These are phyloP conservation scores for Cyprinodon tularosa DNA, from an alignment of 2,113 vertebrate genomes.

Conservation along the genomic window DNA sequence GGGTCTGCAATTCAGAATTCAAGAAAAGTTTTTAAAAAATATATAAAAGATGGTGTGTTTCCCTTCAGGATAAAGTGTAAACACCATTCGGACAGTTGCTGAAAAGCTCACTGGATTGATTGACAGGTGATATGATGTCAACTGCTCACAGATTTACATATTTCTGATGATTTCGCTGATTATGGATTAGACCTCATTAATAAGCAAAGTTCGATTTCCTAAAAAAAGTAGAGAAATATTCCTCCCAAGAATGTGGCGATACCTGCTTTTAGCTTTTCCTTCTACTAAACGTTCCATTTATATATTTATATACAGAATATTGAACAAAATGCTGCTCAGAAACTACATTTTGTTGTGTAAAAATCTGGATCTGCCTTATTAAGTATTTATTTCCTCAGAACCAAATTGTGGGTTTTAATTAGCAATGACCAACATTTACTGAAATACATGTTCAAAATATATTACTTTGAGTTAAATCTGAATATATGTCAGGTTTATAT, in stretches of 20 bases:
- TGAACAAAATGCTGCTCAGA: not conserved
- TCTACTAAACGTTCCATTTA: not conserved
- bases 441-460: no score
- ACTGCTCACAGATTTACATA: not conserved
- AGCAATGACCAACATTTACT: not conserved
- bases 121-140: no score
- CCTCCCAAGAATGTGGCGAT: no score
- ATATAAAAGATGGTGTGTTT: no score
- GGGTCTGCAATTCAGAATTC: no score
- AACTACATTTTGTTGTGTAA: not conserved
- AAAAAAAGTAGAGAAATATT: no score
- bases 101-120: no score
- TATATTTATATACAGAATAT: not conserved
- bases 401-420: not conserved
- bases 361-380: not conserved
- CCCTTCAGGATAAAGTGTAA: no score
- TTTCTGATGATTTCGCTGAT: not conserved
- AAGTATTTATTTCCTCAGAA: not conserved
- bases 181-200: not conserved
- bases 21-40: no score
- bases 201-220: no score
- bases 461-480: not conserved
- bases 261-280: not conserved
- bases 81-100: no score
- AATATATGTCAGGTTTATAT: not conserved